These are phyloP conservation scores for Diachasmimorpha longicaudata DNA, from an alignment of 1,140 invertebrate species.

Conservation along the genomic window DNA sequence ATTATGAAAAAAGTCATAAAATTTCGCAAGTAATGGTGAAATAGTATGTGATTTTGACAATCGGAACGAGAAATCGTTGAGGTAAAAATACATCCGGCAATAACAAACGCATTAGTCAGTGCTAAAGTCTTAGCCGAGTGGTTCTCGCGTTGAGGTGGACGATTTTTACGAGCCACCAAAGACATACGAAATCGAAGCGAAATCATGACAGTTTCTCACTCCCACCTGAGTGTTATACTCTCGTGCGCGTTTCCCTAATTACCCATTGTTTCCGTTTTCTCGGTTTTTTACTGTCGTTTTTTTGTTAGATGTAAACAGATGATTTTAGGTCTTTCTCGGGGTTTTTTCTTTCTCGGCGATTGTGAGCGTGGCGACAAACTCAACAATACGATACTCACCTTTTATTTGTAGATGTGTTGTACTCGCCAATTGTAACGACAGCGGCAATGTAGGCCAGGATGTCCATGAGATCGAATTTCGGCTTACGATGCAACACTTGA, in stretches of 20 bases:
- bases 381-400: not conserved
- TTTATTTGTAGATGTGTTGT: not conserved
- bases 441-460: constrained; percentile 59
- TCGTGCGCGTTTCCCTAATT: constrained; percentile 12
- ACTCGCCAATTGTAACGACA: constrained; percentile 43
- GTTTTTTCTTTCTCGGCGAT: not conserved
- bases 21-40: not conserved
- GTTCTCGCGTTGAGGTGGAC: not conserved
- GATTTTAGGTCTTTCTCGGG: not conserved
- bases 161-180: not conserved
- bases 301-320: constrained; percentile 12
- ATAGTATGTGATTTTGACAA: not conserved
- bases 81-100: not conserved
- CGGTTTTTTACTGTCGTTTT: not conserved
- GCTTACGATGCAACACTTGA: constrained; percentile 58
- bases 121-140: not conserved
- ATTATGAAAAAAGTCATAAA: not conserved
- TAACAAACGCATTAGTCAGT: not conserved
- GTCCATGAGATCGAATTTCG: constrained; percentile 59
- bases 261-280: constrained; percentile 18
- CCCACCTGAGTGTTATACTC: not conserved
- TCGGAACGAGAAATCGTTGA: not conserved
- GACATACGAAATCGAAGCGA: constrained; percentile 7
- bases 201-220: constrained; percentile 12
- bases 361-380: constrained; percentile 24